Conservation (phyloP, 2,113 vertebrate species). For the Oncorhynchus masou region DNA sequence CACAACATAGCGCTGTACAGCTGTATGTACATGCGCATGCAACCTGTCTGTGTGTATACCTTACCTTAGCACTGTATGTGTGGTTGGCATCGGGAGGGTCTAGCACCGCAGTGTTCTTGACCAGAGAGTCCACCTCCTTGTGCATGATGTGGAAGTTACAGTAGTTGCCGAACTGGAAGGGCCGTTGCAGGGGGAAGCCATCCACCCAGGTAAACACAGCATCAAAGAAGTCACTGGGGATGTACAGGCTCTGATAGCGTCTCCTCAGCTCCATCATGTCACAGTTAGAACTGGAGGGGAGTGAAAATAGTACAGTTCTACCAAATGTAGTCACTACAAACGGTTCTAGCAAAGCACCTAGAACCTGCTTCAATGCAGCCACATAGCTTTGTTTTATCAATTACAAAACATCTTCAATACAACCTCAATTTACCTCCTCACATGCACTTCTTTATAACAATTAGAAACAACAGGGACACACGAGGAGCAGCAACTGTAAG, state of each 20-base stretch:
- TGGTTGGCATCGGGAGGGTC: conserved; percentile 97
- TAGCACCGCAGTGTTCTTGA: conserved; percentile 88
- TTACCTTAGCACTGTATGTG: conserved; percentile 97
- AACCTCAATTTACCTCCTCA: too few species aligned
- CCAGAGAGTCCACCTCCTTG: conserved; percentile 95
- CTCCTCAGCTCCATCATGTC: conserved; percentile 97
- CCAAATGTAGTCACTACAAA: neutral
- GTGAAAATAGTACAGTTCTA: neutral
- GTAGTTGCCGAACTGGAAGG: conserved; percentile 94
- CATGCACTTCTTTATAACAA: too few species aligned
- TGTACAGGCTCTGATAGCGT: conserved; percentile 97
- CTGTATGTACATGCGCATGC: too few species aligned
- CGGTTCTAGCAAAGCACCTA: too few species aligned
- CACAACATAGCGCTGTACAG: neutral
- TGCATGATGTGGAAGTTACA: conserved; percentile 98
- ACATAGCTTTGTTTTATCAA: too few species aligned
- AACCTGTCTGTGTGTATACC: neutral
- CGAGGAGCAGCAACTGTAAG: too few species aligned
- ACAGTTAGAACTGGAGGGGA: conserved; percentile 82
- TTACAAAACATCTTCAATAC: too few species aligned
- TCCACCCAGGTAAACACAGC: conserved; percentile 98
- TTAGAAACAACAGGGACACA: too few species aligned
- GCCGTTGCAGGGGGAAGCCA: conserved; percentile 90
- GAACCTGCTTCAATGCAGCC: too few species aligned
- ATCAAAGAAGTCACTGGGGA: conserved; percentile 98